phyloP scores from a whole-genome alignment of 1,140 invertebrate species.

The Hycleus cichorii region DNA sequence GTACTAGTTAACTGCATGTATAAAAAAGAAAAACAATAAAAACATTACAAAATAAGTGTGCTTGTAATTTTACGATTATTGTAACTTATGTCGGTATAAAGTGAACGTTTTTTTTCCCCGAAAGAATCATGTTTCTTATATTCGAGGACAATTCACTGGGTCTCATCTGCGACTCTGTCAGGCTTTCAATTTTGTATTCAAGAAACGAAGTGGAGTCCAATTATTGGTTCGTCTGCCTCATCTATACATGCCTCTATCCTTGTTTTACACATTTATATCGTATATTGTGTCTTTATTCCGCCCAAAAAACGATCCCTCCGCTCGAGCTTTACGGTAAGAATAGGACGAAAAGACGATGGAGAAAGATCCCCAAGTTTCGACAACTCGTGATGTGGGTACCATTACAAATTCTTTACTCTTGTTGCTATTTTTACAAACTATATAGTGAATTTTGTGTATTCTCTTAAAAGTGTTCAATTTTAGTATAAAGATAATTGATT shows the following conservation, averaged over 20 bases:
- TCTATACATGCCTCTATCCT: neutral
- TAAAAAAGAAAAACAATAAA: too few species aligned
- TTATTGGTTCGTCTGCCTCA: conserved; percentile 28
- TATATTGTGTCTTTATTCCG: too few species aligned
- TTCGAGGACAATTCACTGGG: conserved; percentile 11
- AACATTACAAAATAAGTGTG: too few species aligned
- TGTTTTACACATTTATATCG: conserved; percentile 10
- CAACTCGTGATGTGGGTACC: conserved; percentile 20
- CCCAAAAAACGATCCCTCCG: conserved; percentile 2
- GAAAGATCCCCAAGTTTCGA: conserved; percentile 16
- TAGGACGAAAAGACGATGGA: too few species aligned
- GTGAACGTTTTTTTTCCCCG: too few species aligned
- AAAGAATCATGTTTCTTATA: too few species aligned
- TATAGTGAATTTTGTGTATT: conserved; percentile 4
- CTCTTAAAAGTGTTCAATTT: neutral
- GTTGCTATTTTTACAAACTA: conserved; percentile 1
- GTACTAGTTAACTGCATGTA: too few species aligned
- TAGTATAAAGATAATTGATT: too few species aligned
- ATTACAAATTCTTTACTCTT: conserved; percentile 16
- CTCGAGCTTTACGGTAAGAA: neutral
- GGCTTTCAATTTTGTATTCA: conserved; percentile 33
- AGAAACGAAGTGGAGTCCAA: conserved; percentile 30
- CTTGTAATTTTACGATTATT: too few species aligned
- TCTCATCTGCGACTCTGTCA: conserved; percentile 27
- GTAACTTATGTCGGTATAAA: too few species aligned